Evolutionary conservation across 1,140 invertebrate species (phyloP).

Genomic region (Paraescarpia echinospica): DNA sequence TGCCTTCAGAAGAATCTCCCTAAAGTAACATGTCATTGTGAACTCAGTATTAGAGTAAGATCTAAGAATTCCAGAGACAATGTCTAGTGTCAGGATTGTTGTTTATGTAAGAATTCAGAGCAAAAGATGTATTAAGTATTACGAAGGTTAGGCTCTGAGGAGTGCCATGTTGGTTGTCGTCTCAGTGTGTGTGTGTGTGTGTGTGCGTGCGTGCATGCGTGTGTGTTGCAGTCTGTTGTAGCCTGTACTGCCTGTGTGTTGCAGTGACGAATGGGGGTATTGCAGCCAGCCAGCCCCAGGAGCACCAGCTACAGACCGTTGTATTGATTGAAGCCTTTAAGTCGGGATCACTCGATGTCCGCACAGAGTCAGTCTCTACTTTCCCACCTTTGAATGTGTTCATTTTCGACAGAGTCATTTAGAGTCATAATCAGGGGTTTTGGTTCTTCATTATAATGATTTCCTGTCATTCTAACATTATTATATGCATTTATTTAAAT

Average conservation of each 20-base stretch:
- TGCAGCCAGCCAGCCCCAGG: not conserved
- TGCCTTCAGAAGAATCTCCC: not conserved
- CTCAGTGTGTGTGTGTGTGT: not conserved
- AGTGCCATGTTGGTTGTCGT: not conserved
- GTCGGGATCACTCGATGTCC: slow-evolving; percentile 15
- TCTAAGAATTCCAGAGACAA: not conserved
- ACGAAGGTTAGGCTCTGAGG: not conserved
- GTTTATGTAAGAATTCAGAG: not conserved
- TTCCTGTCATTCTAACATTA: not conserved
- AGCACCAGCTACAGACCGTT: slow-evolving; percentile 20
- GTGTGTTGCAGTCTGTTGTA: not conserved
- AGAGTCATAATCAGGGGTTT: not conserved
- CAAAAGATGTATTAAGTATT: not conserved
- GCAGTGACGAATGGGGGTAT: not conserved
- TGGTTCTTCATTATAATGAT: not conserved
- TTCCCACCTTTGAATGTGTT: not conserved
- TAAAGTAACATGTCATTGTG: not conserved
- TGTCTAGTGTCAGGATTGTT: not conserved
- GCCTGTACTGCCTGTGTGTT: not conserved
- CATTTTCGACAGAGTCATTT: not conserved
- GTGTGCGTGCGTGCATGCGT: too few species aligned
- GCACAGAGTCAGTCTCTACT: not conserved
- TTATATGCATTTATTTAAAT: not conserved
- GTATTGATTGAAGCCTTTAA: slow-evolving; percentile 36
- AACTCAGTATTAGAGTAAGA: not conserved